Percentiles rank a stretch among this genome's conserved stretches.
These are phyloP conservation scores for Drosophila ohnishii DNA, from an alignment of 1,140 invertebrate genomes.

Conservation along the genomic window DNA sequence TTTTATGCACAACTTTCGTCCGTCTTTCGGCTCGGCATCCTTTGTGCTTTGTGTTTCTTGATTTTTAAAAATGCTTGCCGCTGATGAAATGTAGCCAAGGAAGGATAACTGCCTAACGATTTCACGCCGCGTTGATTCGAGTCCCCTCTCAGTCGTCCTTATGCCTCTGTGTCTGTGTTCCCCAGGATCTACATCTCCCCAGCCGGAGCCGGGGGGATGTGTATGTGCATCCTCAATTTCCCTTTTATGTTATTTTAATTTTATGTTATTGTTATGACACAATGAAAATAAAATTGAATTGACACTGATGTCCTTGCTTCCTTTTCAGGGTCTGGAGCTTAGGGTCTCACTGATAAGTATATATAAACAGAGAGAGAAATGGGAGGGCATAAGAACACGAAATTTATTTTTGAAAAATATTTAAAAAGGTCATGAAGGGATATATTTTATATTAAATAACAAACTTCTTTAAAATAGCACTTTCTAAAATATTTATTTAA, in stretches of 20 bases:
- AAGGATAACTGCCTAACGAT: slow-evolving; percentile 69
- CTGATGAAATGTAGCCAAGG: slow-evolving; percentile 73
- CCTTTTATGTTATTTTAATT: slow-evolving; percentile 83
- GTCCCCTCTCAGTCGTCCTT: neutral
- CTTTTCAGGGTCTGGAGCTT: slow-evolving; percentile 10
- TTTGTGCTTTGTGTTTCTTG: slow-evolving; percentile 25
- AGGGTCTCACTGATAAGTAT: slow-evolving; percentile 39
- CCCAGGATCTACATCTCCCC: slow-evolving; percentile 8
- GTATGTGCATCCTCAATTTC: slow-evolving; percentile 78
- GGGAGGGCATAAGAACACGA: too few relatives aligned
- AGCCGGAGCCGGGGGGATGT: neutral
- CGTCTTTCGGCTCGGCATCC: slow-evolving; percentile 33
- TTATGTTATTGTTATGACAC: slow-evolving; percentile 83
- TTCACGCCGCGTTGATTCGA: slow-evolving; percentile 79
- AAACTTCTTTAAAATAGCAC: too few relatives aligned
- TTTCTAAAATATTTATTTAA: neutral
- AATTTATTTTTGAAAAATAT: neutral
- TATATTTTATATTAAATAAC: neutral
- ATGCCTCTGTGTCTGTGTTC: neutral
- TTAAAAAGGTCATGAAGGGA: neutral
- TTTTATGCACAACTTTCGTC: slow-evolving; percentile 74
- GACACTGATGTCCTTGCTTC: slow-evolving; percentile 72
- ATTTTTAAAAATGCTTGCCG: slow-evolving; percentile 49
- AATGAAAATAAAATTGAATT: slow-evolving; percentile 83
- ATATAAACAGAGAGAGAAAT: slow-evolving; percentile 13